Conservation (phyloP, 2,797 vertebrate species). For the Tragelaphus oryx region DNA sequence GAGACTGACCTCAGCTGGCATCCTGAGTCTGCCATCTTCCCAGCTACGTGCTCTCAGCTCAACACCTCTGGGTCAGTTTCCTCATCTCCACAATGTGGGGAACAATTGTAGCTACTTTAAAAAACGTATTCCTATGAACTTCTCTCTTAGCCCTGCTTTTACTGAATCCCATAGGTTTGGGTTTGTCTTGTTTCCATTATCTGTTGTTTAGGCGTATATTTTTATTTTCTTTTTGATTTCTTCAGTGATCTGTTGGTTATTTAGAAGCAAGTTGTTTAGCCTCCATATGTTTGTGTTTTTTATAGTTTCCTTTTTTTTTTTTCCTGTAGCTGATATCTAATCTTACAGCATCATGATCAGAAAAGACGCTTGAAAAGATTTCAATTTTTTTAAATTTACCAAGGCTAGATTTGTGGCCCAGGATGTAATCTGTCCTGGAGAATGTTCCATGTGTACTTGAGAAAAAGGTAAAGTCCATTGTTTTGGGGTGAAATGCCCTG, state of each 20-base stretch:
- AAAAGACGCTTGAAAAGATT: not conserved
- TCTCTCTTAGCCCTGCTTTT: not conserved
- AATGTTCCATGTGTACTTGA: not conserved
- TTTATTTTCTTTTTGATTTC: not conserved
- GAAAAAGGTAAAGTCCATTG: not conserved
- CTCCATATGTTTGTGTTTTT: not conserved
- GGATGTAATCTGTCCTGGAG: not conserved
- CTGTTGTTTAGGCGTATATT: not conserved
- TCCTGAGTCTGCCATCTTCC: not conserved
- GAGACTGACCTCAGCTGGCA: not conserved
- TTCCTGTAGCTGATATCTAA: not conserved
- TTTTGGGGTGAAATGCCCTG: not conserved
- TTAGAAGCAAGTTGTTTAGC: not conserved
- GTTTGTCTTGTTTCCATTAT: not conserved
- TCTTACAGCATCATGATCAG: not conserved
- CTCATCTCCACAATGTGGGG: not conserved
- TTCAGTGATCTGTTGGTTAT: not conserved
- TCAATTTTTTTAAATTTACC: not conserved
- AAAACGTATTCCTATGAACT: not conserved
- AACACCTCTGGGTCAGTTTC: not conserved
- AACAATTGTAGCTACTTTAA: not conserved
- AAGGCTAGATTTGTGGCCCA: not conserved
- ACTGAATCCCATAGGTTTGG: not conserved
- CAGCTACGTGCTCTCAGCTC: not conserved
- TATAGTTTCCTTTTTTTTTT: not conserved